phyloP scores from a whole-genome alignment of 2,113 vertebrate species.

The Micromys minutus region DNA sequence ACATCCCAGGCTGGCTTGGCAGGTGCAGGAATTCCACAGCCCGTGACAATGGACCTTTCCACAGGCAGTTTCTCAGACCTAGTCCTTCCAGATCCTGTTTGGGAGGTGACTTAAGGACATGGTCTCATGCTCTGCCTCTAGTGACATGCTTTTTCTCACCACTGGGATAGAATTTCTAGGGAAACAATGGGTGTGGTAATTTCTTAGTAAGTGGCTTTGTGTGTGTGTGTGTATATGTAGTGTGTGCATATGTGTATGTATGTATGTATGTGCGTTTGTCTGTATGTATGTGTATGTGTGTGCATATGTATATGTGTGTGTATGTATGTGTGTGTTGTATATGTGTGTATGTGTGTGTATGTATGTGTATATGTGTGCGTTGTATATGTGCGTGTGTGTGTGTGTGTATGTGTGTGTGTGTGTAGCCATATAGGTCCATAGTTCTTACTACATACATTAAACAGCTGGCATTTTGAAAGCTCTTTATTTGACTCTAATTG shows the following conservation, averaged over 20 bases:
- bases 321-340: not conserved
- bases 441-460: not conserved
- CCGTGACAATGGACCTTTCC: not conserved
- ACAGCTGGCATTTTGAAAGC: not conserved
- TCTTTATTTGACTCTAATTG: constrained; percentile 4
- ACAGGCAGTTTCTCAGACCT: fast-evolving
- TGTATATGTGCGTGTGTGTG: not conserved
- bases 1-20: not conserved
- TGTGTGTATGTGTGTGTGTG: not conserved
- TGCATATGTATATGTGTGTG: not conserved
- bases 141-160: not conserved
- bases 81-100: not conserved
- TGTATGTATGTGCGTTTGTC: too few relatives aligned
- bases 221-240: not conserved
- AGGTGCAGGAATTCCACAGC: not conserved
- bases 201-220: not conserved
- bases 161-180: not conserved
- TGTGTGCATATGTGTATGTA: not conserved
- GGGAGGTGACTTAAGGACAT: not conserved
- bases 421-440: not conserved
- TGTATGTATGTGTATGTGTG: too few relatives aligned
- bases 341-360: not conserved
- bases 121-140: not conserved
- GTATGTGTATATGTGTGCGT: not conserved
- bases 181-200: not conserved